Evolutionary conservation across 2,888 invertebrate genomes (phyloP).

Genomic region (Zygaena filipendulae): DNA sequence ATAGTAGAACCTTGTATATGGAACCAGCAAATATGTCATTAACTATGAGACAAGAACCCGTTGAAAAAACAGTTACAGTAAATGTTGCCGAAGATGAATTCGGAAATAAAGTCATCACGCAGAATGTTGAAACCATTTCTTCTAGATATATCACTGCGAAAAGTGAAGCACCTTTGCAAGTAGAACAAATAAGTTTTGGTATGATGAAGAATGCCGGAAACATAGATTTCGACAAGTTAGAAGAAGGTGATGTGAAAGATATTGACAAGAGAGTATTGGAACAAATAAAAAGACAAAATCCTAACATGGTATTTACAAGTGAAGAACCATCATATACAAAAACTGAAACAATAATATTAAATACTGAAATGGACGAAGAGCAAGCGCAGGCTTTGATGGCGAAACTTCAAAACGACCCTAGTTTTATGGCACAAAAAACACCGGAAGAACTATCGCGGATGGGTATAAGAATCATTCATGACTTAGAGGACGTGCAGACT

Average conservation of each 20-base stretch:
- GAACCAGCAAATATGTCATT: conserved; percentile 53
- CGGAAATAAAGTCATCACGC: conserved; percentile 60
- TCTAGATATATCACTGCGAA: conserved; percentile 49
- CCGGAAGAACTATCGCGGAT: conserved; percentile 51
- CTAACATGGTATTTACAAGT: conserved; percentile 54
- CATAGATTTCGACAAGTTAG: conserved; percentile 44
- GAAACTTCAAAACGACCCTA: conserved; percentile 55
- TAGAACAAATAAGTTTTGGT: conserved; percentile 59
- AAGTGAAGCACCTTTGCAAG: conserved; percentile 52
- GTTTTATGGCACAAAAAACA: conserved; percentile 53
- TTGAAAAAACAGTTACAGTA: conserved; percentile 60
- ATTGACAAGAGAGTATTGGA: conserved; percentile 50
- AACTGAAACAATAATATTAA: conserved; percentile 65
- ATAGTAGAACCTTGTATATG: conserved; percentile 51
- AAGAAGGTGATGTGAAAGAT: conserved; percentile 52
- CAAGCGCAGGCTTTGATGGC: conserved; percentile 56
- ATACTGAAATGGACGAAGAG: conserved; percentile 56
- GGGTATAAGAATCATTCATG: conserved; percentile 50
- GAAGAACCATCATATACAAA: conserved; percentile 55
- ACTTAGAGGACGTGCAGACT: conserved; percentile 48
- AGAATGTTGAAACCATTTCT: conserved; percentile 54
- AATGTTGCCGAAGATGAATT: conserved; percentile 60
- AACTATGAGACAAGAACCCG: conserved; percentile 58
- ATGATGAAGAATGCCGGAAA: conserved; percentile 45
- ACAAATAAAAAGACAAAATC: conserved; percentile 55